Percentiles rank a stretch among this genome's conserved stretches.
phyloP scores from a whole-genome alignment of 2,797 vertebrate genomes.

The Mormyrus proboscirostris region DNA sequence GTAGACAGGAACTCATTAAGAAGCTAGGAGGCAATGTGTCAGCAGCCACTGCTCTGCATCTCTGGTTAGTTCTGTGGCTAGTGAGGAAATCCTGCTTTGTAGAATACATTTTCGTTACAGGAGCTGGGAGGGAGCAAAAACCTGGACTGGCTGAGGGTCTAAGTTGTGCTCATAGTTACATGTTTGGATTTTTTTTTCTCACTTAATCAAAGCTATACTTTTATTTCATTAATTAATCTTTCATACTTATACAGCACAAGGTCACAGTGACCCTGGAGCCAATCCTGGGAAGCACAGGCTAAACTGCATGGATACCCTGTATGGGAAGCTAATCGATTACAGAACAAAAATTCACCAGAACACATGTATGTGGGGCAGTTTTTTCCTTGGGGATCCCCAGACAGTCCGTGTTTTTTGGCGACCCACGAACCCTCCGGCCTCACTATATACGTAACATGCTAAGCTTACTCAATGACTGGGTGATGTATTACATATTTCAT shows the following conservation, averaged over 20 bases:
- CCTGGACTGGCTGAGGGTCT: not conserved
- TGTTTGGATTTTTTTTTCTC: not conserved
- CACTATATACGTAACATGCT: not conserved
- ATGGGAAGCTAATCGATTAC: not conserved
- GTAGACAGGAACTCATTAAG: not conserved
- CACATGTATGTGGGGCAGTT: not conserved
- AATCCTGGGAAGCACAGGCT: not conserved
- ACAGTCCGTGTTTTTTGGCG: not conserved
- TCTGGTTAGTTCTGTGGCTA: not conserved
- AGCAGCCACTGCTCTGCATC: not conserved
- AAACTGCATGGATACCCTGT: not conserved
- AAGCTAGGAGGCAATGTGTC: not conserved
- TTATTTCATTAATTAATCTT: not conserved
- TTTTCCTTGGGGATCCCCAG: not conserved
- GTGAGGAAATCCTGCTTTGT: not conserved
- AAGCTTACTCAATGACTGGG: not conserved
- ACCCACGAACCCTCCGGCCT: not conserved
- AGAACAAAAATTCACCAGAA: not conserved
- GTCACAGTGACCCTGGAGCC: not conserved
- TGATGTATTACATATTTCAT: not conserved
- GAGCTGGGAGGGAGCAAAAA: not conserved
- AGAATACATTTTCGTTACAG: not conserved
- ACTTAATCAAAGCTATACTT: not conserved
- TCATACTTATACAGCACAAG: not conserved
- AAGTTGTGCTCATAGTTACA: not conserved